phyloP scores from a whole-genome alignment of 2,113 vertebrate species.

The Oncorhynchus gorbuscha region DNA sequence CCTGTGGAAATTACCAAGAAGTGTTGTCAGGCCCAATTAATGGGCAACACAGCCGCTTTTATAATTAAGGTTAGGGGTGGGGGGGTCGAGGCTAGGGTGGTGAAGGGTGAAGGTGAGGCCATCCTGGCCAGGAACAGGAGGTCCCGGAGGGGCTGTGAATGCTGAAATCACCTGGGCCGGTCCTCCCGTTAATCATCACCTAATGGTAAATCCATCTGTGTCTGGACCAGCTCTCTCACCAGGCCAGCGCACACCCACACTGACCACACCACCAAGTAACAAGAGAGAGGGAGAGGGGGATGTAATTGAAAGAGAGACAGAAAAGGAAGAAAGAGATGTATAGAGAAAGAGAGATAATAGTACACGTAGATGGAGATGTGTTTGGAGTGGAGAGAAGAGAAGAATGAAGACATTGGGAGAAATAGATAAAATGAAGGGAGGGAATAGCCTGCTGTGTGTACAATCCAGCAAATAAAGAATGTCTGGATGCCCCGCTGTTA shows the following conservation, averaged over 20 bases:
- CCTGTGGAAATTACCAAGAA: slow-evolving; percentile 63
- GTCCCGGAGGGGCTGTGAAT: slow-evolving; percentile 62
- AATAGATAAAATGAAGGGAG: neutral
- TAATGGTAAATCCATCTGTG: slow-evolving; percentile 71
- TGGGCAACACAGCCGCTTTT: slow-evolving; percentile 53
- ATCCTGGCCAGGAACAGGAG: neutral
- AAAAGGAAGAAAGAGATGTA: neutral
- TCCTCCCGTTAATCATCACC: slow-evolving; percentile 69
- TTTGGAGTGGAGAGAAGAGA: neutral
- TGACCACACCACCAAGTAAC: slow-evolving; percentile 28
- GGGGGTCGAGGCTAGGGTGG: slow-evolving; percentile 30
- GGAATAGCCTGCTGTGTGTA: neutral
- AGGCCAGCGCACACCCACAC: slow-evolving; percentile 48
- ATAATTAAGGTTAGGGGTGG: slow-evolving; percentile 57
- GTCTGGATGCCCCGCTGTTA: neutral
- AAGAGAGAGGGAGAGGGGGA: slow-evolving; percentile 13
- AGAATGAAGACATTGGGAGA: neutral
- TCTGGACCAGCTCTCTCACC: slow-evolving; percentile 39
- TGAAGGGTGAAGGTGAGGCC: slow-evolving; percentile 5
- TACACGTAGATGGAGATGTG: too few species aligned
- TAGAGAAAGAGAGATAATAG: too few species aligned
- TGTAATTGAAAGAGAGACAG: neutral
- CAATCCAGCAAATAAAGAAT: neutral
- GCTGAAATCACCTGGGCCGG: slow-evolving; percentile 69
- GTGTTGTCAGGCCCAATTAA: slow-evolving; percentile 65